Conservation (phyloP, 2,113 vertebrate genomes). For the Indri indri region DNA sequence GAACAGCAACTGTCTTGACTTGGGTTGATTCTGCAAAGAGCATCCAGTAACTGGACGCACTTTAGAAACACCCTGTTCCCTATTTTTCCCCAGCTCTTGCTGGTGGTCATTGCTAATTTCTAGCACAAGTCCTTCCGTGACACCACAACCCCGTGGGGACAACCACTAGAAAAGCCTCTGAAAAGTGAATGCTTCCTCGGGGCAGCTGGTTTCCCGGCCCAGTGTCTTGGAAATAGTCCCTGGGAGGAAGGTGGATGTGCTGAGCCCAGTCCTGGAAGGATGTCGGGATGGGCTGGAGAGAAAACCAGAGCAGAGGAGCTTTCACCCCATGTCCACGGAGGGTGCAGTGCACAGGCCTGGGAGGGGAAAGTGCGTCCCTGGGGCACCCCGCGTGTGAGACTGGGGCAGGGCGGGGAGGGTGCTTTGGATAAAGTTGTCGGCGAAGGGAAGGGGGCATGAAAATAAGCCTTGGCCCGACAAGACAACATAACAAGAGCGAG, state of each 20-base stretch:
- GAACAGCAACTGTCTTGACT: not conserved
- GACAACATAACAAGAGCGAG: not conserved
- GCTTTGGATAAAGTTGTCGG: not conserved
- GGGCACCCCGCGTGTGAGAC: accelerated
- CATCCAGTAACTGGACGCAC: accelerated
- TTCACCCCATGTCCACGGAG: not conserved
- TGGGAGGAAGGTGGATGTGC: accelerated
- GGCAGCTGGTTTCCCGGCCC: too few relatives aligned
- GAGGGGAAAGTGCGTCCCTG: not conserved
- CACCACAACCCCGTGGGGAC: accelerated
- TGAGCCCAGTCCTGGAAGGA: not conserved
- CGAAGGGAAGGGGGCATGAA: not conserved
- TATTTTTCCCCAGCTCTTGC: too few relatives aligned
- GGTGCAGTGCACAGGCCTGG: not conserved
- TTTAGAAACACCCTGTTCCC: not conserved
- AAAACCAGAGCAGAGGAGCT: not conserved
- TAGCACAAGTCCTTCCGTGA: not conserved
- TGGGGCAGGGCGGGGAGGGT: too few relatives aligned
- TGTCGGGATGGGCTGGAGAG: accelerated
- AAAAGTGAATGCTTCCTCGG: accelerated
- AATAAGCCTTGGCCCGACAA: not conserved
- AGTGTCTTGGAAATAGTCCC: too few relatives aligned
- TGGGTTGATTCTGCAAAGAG: not conserved
- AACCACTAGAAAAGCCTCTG: not conserved
- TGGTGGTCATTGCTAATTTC: not conserved